Conservation (phyloP, 2,888 invertebrate species). For the Notodromas monacha region DNA sequence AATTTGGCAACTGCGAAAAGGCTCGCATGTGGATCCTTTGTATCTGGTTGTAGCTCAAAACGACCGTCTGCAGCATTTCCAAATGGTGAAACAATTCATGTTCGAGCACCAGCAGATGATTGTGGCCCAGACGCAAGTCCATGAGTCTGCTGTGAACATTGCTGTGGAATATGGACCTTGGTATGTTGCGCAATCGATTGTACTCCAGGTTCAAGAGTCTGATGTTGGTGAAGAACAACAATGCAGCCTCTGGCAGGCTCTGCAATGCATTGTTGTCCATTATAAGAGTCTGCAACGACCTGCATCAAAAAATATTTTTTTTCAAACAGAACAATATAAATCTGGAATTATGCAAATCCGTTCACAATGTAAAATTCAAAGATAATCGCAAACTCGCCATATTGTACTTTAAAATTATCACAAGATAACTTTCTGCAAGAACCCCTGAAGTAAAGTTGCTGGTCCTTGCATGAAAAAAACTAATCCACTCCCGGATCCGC, state of each 20-base stretch:
- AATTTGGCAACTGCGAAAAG: background rate
- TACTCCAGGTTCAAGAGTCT: conserved; percentile 57
- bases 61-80: conserved; percentile 35
- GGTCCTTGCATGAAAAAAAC: too few species aligned
- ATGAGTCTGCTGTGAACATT: conserved; percentile 34
- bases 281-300: conserved; percentile 43
- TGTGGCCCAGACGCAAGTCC: conserved; percentile 47
- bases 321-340: too few species aligned
- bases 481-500: too few species aligned
- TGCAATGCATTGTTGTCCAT: conserved; percentile 60
- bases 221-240: conserved; percentile 22
- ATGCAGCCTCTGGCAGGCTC: conserved; percentile 25
- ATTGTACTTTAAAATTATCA: too few species aligned
- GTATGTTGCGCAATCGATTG: conserved; percentile 37
- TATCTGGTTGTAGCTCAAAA: conserved; percentile 38
- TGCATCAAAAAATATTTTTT: too few species aligned
- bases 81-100: conserved; percentile 35
- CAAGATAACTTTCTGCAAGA: too few species aligned
- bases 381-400: too few species aligned
- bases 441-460: too few species aligned
- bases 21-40: conserved; percentile 11
- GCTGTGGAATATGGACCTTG: conserved; percentile 29
- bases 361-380: too few species aligned
- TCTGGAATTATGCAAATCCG: too few species aligned
- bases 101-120: conserved; percentile 32